Percentiles rank a stretch among this genome's conserved stretches.
Conservation (phyloP, 2,113 vertebrate genomes). For the Turnix velox region DNA sequence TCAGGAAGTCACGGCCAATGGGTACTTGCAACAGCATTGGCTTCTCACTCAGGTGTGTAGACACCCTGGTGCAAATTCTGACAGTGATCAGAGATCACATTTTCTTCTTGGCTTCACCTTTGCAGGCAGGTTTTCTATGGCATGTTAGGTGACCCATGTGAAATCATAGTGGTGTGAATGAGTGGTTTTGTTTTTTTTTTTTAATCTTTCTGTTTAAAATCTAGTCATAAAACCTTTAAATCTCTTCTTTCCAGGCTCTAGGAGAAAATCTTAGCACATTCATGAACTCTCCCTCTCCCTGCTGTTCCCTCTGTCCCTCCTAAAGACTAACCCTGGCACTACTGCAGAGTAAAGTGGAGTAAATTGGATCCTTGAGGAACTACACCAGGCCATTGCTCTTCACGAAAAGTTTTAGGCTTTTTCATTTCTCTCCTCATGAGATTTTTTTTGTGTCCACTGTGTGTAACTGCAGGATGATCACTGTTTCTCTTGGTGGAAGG, state of each 20-base stretch:
- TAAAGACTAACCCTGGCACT: background rate
- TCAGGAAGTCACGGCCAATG: background rate
- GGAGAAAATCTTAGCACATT: background rate
- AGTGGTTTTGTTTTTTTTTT: background rate
- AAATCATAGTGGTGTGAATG: background rate
- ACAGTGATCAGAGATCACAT: constrained; percentile 11
- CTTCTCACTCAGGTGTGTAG: background rate
- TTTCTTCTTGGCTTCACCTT: background rate
- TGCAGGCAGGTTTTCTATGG: background rate
- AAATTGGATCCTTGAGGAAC: background rate
- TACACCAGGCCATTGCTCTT: background rate
- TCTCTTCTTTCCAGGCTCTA: background rate
- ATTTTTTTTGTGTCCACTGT: background rate
- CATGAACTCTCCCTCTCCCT: background rate
- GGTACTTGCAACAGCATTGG: background rate
- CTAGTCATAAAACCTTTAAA: background rate
- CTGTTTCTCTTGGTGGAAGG: background rate
- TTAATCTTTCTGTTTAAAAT: background rate
- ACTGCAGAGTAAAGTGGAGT: background rate
- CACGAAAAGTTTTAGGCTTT: background rate
- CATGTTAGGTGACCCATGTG: background rate
- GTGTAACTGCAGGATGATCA: background rate
- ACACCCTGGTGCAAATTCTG: background rate
- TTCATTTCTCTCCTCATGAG: background rate
- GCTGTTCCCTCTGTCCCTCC: background rate